phyloP scores from a whole-genome alignment of 2,888 invertebrate species.

The Ormyrus nitidulus region DNA sequence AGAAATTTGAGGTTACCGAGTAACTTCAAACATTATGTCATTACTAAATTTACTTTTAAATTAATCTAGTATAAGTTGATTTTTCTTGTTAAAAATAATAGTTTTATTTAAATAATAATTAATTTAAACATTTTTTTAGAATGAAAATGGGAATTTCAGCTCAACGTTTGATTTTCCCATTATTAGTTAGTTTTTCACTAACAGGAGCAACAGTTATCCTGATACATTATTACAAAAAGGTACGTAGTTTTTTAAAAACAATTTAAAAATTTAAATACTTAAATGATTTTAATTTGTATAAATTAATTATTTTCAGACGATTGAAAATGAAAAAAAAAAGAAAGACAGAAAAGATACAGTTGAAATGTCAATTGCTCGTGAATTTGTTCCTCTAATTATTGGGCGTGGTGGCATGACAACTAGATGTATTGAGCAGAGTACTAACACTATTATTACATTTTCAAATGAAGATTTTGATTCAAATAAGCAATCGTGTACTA shows the following conservation, averaged over 20 bases:
- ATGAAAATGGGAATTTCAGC: conserved; percentile 64
- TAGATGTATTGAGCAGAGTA: conserved; percentile 84
- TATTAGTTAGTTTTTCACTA: conserved; percentile 82
- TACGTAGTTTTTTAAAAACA: conserved; percentile 66
- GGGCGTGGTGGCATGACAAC: conserved; percentile 87
- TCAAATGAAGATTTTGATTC: conserved; percentile 78
- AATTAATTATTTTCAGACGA: conserved; percentile 59
- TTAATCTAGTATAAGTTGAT: conserved; percentile 22
- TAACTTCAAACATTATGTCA: conserved; percentile 53
- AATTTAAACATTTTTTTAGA: conserved; percentile 36
- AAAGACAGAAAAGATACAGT: conserved; percentile 72
- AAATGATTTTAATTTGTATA: conserved; percentile 12
- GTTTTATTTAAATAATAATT: conserved; percentile 10
- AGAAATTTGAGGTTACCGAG: conserved; percentile 59
- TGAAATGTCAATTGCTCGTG: conserved; percentile 80
- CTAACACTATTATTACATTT: conserved; percentile 80
- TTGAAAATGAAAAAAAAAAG: conserved; percentile 64
- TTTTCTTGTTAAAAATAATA: not conserved
- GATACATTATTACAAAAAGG: conserved; percentile 82
- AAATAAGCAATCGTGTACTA: conserved; percentile 81
- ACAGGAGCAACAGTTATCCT: conserved; percentile 84
- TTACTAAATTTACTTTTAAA: conserved; percentile 47
- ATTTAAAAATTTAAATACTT: conserved; percentile 27
- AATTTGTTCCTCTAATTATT: conserved; percentile 81
- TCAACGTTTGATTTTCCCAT: conserved; percentile 74